Percentiles rank a stretch among this genome's conserved stretches.
Evolutionary conservation across 2,888 invertebrate genomes (phyloP).

Genomic region (Andrena marginata): DNA sequence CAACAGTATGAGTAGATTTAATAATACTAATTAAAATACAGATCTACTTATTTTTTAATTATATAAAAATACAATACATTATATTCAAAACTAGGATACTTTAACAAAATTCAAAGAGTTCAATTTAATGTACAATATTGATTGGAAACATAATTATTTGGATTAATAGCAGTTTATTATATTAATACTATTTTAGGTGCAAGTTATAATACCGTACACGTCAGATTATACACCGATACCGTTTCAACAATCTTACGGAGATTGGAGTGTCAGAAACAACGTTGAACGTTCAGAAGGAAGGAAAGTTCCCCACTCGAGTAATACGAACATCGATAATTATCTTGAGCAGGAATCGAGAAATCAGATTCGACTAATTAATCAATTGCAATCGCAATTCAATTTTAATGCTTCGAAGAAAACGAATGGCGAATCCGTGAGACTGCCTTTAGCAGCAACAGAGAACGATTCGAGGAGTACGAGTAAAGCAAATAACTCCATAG

Average conservation of each 20-base stretch:
- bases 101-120: no score
- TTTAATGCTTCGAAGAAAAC: constrained; percentile 71
- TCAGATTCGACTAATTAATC: constrained; percentile 36
- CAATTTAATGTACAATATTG: not conserved
- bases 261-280: constrained; percentile 78
- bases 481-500: constrained; percentile 87
- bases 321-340: constrained; percentile 80
- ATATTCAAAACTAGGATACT: no score
- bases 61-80: no score
- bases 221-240: constrained; percentile 87
- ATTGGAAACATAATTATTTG: not conserved
- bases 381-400: constrained; percentile 71
- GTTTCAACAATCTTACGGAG: constrained; percentile 82
- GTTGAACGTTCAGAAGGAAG: constrained; percentile 67
- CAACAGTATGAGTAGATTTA: no score
- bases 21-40: no score
- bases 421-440: constrained; percentile 45
- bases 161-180: constrained; percentile 1
- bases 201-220: constrained; percentile 93
- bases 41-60: no score
- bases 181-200: constrained; percentile 85
- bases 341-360: constrained; percentile 78
- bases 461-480: constrained; percentile 73
- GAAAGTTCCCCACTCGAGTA: constrained; percentile 60
- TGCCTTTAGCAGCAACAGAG: constrained; percentile 69